Evolutionary conservation across 1,140 invertebrate genomes (phyloP).

Genomic region (Eurosta solidaginis): DNA sequence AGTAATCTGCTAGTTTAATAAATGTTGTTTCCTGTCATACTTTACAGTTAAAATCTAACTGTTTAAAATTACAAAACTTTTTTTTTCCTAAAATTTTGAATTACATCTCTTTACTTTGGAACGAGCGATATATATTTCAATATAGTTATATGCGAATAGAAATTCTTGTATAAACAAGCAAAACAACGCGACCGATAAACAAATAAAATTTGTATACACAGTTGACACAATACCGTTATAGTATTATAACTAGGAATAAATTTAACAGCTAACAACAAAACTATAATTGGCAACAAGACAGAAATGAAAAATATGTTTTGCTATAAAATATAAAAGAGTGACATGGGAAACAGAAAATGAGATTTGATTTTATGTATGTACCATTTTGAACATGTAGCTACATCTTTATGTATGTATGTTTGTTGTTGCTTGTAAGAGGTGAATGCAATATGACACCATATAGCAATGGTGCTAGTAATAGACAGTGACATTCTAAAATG

Average conservation of each 20-base stretch:
- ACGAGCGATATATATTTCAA: no score
- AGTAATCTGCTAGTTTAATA: no score
- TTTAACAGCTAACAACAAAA: background rate
- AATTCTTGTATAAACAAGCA: background rate
- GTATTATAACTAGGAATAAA: background rate
- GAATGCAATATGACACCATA: background rate
- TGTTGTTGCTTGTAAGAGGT: background rate
- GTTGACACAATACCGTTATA: background rate
- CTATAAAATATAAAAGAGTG: background rate
- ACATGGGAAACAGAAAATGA: background rate
- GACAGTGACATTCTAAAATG: background rate
- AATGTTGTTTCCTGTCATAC: no score
- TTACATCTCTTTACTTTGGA: background rate
- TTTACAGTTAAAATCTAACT: no score
- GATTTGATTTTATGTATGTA: no score
- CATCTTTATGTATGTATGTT: background rate
- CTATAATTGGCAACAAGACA: conserved; percentile 18
- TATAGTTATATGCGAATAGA: no score
- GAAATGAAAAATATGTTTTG: background rate
- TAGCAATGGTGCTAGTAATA: background rate
- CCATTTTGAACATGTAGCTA: no score
- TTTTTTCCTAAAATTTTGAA: no score
- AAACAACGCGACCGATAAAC: conserved; percentile 21
- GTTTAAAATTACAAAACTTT: no score
- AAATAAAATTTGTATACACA: conserved; percentile 2